Conservation (phyloP, 2,113 vertebrate species). For the Anser brachyrhynchus region DNA sequence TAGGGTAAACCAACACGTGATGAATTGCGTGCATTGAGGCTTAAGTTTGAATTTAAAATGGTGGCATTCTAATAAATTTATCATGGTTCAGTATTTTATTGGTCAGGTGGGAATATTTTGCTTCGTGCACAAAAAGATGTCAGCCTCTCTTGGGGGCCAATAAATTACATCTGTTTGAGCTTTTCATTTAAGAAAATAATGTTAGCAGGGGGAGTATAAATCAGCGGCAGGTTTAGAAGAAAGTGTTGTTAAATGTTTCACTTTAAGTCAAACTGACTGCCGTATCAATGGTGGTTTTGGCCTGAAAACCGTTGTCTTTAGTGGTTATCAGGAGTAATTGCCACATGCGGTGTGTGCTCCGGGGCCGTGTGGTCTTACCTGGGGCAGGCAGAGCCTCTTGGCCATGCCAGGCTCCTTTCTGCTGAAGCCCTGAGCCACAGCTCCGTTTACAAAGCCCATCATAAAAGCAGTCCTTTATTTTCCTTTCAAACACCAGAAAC, state of each 20-base stretch:
- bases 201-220: neutral
- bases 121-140: conserved; percentile 17
- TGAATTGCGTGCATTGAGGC: neutral
- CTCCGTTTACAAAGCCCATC: neutral
- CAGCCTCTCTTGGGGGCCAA: neutral
- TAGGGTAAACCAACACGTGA: conserved; percentile 45
- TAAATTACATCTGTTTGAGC: conserved; percentile 46
- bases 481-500: neutral
- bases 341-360: neutral
- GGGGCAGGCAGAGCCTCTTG: neutral
- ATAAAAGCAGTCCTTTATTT: neutral
- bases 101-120: conserved; percentile 37
- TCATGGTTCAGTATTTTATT: conserved; percentile 41
- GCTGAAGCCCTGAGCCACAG: neutral
- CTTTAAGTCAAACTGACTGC: neutral
- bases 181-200: conserved; percentile 25
- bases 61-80: conserved; percentile 45
- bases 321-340: neutral
- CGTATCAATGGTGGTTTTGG: neutral
- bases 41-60: conserved; percentile 52
- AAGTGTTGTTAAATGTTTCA: neutral
- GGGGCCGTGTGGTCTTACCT: too few species aligned
- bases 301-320: neutral
- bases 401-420: neutral
- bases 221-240: neutral